phyloP scores from a whole-genome alignment of 2,888 invertebrate genomes.

The Dugesia japonica region DNA sequence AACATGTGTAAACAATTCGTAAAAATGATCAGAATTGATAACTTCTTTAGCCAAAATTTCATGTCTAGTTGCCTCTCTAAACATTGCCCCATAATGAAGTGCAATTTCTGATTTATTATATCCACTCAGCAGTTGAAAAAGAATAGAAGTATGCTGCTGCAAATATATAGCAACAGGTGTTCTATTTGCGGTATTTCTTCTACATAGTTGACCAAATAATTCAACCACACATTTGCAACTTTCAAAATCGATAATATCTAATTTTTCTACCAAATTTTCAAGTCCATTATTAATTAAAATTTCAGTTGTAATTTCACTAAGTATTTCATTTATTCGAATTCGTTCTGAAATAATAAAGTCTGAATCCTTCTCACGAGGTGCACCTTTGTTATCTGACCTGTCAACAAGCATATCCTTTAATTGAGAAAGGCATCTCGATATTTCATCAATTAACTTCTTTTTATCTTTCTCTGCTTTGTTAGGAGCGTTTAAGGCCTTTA shows the following conservation, averaged over 20 bases:
- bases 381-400: slow-evolving; percentile 21
- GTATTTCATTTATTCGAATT: slow-evolving; percentile 27
- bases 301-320: slow-evolving; percentile 26
- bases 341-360: slow-evolving; percentile 13
- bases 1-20: slow-evolving; percentile 97
- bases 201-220: slow-evolving; percentile 10
- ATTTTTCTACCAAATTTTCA: neutral
- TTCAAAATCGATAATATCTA: slow-evolving; percentile 26
- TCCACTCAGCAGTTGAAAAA: slow-evolving; percentile 17
- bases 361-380: slow-evolving; percentile 27
- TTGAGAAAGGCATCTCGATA: slow-evolving; percentile 17
- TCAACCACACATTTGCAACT: slow-evolving; percentile 25
- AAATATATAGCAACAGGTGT: slow-evolving; percentile 1
- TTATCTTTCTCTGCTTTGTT: slow-evolving; percentile 29
- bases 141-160: neutral
- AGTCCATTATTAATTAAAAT: slow-evolving; percentile 21
- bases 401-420: slow-evolving; percentile 29
- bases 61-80: slow-evolving; percentile 89
- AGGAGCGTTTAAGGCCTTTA: neutral
- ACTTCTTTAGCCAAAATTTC: slow-evolving; percentile 95
- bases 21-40: slow-evolving; percentile 91
- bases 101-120: slow-evolving; percentile 27
- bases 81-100: slow-evolving; percentile 56
- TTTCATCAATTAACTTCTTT: slow-evolving; percentile 28
- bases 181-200: neutral